phyloP scores from a whole-genome alignment of 2,797 vertebrate species.

The Rhodeus uyekii region DNA sequence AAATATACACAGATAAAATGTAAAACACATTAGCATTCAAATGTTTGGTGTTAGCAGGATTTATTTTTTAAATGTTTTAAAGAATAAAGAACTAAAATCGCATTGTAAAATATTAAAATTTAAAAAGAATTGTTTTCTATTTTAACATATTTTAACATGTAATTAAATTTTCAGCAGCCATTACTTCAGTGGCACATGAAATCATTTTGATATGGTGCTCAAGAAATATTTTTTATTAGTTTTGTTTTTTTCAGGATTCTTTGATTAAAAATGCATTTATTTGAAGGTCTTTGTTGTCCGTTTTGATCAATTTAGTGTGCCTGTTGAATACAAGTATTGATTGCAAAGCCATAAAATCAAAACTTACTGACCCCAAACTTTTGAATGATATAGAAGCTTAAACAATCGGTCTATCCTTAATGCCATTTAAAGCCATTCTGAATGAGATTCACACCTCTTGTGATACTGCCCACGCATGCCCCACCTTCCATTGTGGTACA shows the following conservation, averaged over 20 bases:
- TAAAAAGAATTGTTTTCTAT: not conserved
- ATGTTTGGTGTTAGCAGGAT: not conserved
- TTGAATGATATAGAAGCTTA: not conserved
- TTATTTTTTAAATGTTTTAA: not conserved
- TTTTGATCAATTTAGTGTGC: not conserved
- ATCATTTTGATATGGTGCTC: not conserved
- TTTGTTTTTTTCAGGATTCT: not conserved
- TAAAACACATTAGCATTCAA: not conserved
- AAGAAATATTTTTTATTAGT: not conserved
- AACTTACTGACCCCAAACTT: not conserved
- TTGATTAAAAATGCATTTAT: not conserved
- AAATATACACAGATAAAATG: not conserved
- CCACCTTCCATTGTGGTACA: constrained; percentile 48
- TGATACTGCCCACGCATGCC: constrained; percentile 15
- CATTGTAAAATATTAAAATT: not conserved
- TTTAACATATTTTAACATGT: not conserved
- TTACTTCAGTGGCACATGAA: not conserved
- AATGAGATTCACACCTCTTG: constrained; percentile 24
- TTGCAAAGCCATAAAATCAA: not conserved
- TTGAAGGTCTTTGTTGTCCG: not conserved
- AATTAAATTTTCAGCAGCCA: not conserved
- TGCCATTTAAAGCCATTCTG: not conserved
- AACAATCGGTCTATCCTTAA: not conserved
- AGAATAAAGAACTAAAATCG: not conserved
- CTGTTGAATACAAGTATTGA: not conserved